Conservation (phyloP, 2,797 vertebrate species). For the Neostethus bicornis region DNA sequence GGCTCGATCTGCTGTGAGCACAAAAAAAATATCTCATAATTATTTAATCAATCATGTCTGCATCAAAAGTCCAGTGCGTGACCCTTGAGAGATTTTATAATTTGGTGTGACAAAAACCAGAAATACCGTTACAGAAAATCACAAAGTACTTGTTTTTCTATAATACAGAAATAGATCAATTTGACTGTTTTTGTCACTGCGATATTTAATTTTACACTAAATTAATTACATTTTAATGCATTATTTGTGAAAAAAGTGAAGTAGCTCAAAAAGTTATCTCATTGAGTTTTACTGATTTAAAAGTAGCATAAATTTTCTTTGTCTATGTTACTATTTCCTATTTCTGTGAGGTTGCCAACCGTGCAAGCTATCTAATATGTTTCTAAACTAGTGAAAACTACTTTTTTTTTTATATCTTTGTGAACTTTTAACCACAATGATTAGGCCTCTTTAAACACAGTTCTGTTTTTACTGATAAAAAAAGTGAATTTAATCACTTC, state of each 20-base stretch:
- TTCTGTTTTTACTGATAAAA: background rate
- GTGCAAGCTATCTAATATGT: too few species aligned
- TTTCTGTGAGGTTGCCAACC: too few species aligned
- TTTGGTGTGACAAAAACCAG: background rate
- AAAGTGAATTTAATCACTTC: background rate
- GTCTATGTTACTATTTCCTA: too few species aligned
- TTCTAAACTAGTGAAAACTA: background rate
- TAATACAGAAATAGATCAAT: too few species aligned
- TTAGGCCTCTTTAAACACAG: constrained; percentile 1
- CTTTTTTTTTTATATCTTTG: background rate
- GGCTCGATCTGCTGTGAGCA: constrained; percentile 15
- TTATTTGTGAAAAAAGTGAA: background rate
- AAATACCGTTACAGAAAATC: background rate
- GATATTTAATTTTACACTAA: too few species aligned
- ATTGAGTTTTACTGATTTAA: background rate
- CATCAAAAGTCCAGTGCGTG: background rate
- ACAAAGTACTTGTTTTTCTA: background rate
- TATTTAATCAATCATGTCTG: background rate
- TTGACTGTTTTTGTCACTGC: too few species aligned
- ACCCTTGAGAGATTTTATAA: background rate
- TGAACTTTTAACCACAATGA: background rate
- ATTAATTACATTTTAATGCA: background rate
- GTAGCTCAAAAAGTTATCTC: background rate
- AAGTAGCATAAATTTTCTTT: background rate
- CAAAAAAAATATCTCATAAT: background rate